Percentiles rank a stretch among this genome's conserved stretches.
These are phyloP conservation scores for Plemyria rubiginata DNA, from an alignment of 2,888 invertebrate genomes.

Conservation along the genomic window DNA sequence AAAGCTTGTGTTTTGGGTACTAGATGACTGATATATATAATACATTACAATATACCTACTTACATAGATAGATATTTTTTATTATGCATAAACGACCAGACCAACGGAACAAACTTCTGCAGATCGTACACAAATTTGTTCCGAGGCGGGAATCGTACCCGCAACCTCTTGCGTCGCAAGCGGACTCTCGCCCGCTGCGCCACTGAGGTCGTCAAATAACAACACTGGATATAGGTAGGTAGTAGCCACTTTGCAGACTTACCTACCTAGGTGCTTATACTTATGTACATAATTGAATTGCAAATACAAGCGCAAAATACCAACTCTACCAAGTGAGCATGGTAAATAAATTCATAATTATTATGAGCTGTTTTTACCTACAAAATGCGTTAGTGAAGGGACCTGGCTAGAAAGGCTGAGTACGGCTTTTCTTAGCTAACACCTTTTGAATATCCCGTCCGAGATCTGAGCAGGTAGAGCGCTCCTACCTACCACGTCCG, in stretches of 20 bases:
- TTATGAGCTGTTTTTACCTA: slow-evolving; percentile 20
- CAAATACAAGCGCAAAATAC: slow-evolving; percentile 19
- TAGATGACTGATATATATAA: no score
- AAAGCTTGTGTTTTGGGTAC: no score
- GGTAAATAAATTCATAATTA: slow-evolving; percentile 28
- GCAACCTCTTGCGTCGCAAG: no score
- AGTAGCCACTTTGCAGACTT: not conserved
- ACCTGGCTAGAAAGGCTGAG: slow-evolving; percentile 23
- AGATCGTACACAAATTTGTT: no score
- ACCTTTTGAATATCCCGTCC: slow-evolving; percentile 28
- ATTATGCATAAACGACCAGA: no score
- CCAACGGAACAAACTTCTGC: no score
- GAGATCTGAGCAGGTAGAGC: slow-evolving; percentile 36
- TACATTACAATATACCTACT: no score
- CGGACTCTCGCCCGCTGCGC: no score
- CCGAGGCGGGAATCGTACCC: no score
- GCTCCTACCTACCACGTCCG: slow-evolving; percentile 13
- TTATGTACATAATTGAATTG: slow-evolving; percentile 1
- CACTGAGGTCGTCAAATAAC: no score
- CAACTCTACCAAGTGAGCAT: slow-evolving; percentile 19
- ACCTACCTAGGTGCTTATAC: not conserved
- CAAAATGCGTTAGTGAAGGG: slow-evolving; percentile 26
- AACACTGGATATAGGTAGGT: not conserved
- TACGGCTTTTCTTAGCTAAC: slow-evolving; percentile 31
- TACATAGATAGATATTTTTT: no score